phyloP scores from a whole-genome alignment of 2,888 invertebrate species.

The Xestoiulus laeticollis region DNA sequence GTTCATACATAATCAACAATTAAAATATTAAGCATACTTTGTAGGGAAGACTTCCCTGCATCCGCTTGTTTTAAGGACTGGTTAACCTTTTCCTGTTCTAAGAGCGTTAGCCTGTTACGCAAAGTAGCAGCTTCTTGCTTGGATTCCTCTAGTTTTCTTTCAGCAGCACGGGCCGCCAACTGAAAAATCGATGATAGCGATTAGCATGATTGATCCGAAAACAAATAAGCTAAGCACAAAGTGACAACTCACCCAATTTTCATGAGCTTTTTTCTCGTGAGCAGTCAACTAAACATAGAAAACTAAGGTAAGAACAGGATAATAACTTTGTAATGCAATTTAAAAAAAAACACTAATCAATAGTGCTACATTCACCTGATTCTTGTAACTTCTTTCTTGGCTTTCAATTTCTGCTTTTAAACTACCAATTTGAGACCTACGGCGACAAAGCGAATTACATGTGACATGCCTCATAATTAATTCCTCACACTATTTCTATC shows the following conservation, averaged over 20 bases:
- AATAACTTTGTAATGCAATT: not conserved
- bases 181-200: conserved; percentile 56
- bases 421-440: conserved; percentile 69
- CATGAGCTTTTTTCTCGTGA: conserved; percentile 84
- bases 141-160: conserved; percentile 83
- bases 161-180: conserved; percentile 77
- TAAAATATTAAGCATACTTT: not conserved
- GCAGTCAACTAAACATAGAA: conserved; percentile 69
- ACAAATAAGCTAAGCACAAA: not conserved
- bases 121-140: conserved; percentile 72
- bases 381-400: conserved; percentile 73
- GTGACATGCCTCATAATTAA: no score
- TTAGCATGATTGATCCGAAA: not conserved
- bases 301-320: not conserved
- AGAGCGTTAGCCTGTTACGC: conserved; percentile 54
- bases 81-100: conserved; percentile 54
- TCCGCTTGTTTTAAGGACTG: conserved; percentile 17
- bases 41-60: not conserved
- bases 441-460: not conserved
- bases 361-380: conserved; percentile 67
- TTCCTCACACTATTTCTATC: no score
- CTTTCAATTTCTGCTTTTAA: conserved; percentile 86
- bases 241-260: conserved; percentile 70
- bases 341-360: not conserved
- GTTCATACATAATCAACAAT: not conserved